Percentiles rank a stretch among this genome's conserved stretches.
phyloP scores from a whole-genome alignment of 2,797 vertebrate species.

The Phataginus tetradactyla region DNA sequence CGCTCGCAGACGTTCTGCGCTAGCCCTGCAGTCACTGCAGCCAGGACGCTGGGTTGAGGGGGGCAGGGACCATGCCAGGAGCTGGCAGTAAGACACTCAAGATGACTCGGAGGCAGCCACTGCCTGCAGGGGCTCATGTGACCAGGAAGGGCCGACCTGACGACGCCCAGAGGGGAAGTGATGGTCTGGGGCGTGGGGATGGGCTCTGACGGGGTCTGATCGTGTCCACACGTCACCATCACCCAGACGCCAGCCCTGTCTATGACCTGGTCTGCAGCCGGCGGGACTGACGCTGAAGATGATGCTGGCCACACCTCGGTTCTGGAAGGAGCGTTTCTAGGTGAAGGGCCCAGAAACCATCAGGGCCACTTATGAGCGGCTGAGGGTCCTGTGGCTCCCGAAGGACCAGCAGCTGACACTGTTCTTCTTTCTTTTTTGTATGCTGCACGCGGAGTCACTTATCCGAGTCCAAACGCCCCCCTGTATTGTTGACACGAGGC shows the following conservation, averaged over 20 bases:
- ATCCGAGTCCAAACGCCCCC: background rate
- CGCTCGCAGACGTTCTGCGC: rapidly evolving
- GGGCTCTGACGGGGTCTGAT: no score
- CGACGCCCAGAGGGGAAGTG: background rate
- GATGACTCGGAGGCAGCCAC: background rate
- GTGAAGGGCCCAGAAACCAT: background rate
- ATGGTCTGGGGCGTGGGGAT: no score
- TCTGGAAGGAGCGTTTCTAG: background rate
- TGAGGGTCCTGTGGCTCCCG: background rate
- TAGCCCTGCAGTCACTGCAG: no score
- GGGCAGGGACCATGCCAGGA: background rate
- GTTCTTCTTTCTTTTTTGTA: background rate
- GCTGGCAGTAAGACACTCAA: rapidly evolving
- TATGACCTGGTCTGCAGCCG: no score
- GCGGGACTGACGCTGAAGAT: no score
- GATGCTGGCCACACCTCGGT: background rate
- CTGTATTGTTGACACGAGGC: rapidly evolving
- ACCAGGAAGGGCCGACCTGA: no score
- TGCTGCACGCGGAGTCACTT: background rate
- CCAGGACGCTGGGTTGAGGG: background rate
- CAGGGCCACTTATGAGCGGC: background rate
- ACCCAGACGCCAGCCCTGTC: no score
- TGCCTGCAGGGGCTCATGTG: no score
- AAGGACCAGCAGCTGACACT: background rate
- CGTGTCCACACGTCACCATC: no score